Percentiles rank a stretch among this genome's conserved stretches.
Conservation (phyloP, 1,140 invertebrate species). For the Drosophila funebris region DNA sequence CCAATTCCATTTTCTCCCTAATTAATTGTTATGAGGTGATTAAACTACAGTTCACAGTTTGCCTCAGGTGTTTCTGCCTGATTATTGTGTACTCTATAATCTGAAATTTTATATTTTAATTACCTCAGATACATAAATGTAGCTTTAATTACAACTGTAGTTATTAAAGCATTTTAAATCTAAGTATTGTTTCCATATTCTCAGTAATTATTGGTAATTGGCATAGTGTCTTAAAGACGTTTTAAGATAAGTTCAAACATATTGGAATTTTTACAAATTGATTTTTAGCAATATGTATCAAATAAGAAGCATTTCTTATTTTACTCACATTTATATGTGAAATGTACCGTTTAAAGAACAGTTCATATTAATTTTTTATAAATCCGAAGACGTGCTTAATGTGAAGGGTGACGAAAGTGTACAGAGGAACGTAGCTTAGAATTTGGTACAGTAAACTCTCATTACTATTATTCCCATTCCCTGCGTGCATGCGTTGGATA, state of each 20-base stretch:
- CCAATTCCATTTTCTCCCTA: slow-evolving; percentile 15
- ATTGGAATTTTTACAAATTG: too few species aligned
- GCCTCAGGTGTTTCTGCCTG: not conserved
- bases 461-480: slow-evolving; percentile 15
- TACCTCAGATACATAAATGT: not conserved
- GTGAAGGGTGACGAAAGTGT: not conserved
- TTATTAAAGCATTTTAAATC: too few species aligned
- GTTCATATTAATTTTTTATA: too few species aligned
- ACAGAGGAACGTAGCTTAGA: not conserved
- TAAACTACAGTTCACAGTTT: slow-evolving; percentile 6
- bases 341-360: too few species aligned
- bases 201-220: too few species aligned
- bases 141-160: not conserved
- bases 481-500: slow-evolving; percentile 11
- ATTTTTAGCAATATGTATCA: too few species aligned
- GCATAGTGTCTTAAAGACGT: too few species aligned
- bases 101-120: not conserved
- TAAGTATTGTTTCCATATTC: too few species aligned
- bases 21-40: slow-evolving; percentile 32
- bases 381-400: too few species aligned
- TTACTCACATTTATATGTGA: too few species aligned
- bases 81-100: not conserved
- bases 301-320: too few species aligned
- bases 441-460: slow-evolving; percentile 4
- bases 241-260: too few species aligned